Evolutionary conservation across 2,797 vertebrate genomes (phyloP), one percentile per base, ranked within the genome.

Genomic region (Smutsia gigantea): DNA sequence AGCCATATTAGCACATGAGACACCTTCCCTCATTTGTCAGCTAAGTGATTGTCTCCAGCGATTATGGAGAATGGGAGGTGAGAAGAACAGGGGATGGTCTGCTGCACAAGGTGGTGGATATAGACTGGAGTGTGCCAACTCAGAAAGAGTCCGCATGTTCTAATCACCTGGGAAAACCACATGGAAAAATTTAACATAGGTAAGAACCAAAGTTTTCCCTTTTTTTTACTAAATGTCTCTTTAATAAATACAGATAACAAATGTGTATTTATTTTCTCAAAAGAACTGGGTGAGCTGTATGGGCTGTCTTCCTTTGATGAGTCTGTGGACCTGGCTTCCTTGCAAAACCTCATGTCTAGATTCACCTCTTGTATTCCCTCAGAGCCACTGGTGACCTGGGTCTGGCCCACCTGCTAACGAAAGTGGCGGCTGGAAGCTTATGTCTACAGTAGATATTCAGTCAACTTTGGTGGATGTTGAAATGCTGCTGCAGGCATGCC

Each of bases 361-460:
- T 5, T 53, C 25, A 7, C 49, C 39, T 13, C 15, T 9, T 64
- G 37, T 23, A 77, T 17, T 5, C 7, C 29, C 55, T 55, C 46
- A 39, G 39, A 85, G 23, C 3, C 49, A 55, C 14, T 5, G 3
- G 9, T 3, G 17, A 2, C 23, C 46, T 64, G 5, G 6, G 19
- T 19, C 53, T 34, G 42, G 31, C 12, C 37, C 6, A 2, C 1
- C 6, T 11, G n/a, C 25, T 17, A 21, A 21, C 0, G 9, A 49
- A 37, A 15, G 19, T 2, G 0, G 64, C 4, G 12, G 14, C 51
- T 34, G 13, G 18, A n/a, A 46, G 31, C 29, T 15, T 18, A 13
- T 18, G n/a, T 31, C 42, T 17, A 0, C 4, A 7, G 13, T 0
- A 42, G 63, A 46, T 2, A 29, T 34, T 55, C 3, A 19, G 37